Base-by-base conservation (phyloP, 2,888 invertebrate genomes). In the Sphaerophoria rueppellii region DNA sequence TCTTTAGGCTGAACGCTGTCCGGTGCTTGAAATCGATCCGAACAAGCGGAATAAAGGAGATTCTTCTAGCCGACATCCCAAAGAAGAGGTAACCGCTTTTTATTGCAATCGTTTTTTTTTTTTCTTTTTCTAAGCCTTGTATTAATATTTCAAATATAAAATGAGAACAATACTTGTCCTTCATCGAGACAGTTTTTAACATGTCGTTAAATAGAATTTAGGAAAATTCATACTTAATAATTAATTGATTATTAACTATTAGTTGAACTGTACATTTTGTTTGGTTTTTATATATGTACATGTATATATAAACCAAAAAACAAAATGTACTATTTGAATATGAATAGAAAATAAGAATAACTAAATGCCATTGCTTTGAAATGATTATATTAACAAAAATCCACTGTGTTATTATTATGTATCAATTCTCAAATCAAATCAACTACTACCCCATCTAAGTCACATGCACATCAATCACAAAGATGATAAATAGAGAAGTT, bases 1-100 rank as follows among this genome's bases (percentile, higher is more conserved):
- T 91, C 91, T 90, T 90, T 91, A 91, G 91, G 91, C 90, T 90
- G 89, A 88, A 81, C 87, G 87, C 82, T 75, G 72, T 82, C 76
- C 60, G 75, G 69, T 60, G 46, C 61, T 52, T 76, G 76, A 72
- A 67, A 80, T 57, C 69, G 76, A 76, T 69, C 63, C 73, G 52
- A 77, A 70, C 73, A 72, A 73, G 60, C 72, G 76, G 76, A 73
- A 57, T 70, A 85, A 70, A 81, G 78, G 81, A 80, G 82, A 69
- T 71, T 73, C 58, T 69, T 76, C 69, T 40, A 72, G 83, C 37
- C 74, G 76, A 60, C 79, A 69, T 63, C 14, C 52, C 63, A 81
- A 61, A 75, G 86, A 86, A 80, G 83, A 86, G 86, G 86, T 86
- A 86, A 86, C 50, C 60, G 61, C 63, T 61, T 78, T 85, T 67